phyloP scores from a whole-genome alignment of 1,140 invertebrate genomes.

The Phocides pigmalion region DNA sequence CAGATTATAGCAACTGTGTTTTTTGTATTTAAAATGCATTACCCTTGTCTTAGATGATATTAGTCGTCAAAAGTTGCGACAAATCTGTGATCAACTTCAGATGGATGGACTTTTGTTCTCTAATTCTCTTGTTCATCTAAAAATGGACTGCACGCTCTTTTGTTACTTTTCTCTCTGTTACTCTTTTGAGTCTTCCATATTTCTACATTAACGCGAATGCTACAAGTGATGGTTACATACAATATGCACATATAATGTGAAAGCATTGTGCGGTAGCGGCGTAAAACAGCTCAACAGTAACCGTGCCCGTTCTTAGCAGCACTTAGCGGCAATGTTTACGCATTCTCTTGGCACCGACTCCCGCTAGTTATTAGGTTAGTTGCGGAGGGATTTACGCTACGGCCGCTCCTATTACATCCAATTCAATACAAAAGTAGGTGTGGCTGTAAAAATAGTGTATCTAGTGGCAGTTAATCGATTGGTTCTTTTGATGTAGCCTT shows the following conservation, averaged over 20 bases:
- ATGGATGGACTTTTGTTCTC: no score
- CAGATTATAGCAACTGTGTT: no score
- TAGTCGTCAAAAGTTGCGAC: no score
- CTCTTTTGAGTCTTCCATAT: no score
- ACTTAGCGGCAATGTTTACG: slow-evolving; percentile 57
- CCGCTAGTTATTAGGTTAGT: slow-evolving; percentile 62
- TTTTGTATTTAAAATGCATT: no score
- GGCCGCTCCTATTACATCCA: slow-evolving; percentile 57
- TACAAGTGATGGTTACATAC: slow-evolving; percentile 5
- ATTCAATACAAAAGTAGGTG: slow-evolving; percentile 52
- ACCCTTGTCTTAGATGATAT: no score
- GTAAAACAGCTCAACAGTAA: slow-evolving; percentile 41
- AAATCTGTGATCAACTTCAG: no score
- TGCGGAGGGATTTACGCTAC: slow-evolving; percentile 66
- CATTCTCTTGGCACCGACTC: slow-evolving; percentile 57
- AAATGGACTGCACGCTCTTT: no score
- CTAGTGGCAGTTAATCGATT: background rate
- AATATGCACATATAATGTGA: slow-evolving; percentile 41
- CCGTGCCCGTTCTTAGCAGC: background rate
- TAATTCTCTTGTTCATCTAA: no score
- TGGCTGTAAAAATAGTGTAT: slow-evolving; percentile 49
- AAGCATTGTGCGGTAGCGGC: slow-evolving; percentile 48
- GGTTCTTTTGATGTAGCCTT: no score
- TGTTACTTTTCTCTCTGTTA: no score
- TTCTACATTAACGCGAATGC: no score